These are phyloP conservation scores for Amiota mariae DNA, from an alignment of 2,888 invertebrate species.

Conservation along the genomic window DNA sequence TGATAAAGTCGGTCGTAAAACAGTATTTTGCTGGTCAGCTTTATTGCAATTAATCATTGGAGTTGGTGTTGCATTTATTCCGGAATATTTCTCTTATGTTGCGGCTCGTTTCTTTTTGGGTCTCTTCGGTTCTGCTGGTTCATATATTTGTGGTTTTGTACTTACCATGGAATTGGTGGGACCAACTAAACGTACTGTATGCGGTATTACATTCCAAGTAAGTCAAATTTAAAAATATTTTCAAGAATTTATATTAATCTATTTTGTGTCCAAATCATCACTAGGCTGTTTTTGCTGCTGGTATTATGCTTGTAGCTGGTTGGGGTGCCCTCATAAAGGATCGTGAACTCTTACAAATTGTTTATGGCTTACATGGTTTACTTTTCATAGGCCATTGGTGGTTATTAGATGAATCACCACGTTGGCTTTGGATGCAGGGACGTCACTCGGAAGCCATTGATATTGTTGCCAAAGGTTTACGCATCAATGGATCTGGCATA, in stretches of 20 bases:
- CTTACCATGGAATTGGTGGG: slow-evolving; percentile 89
- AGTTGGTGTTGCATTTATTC: slow-evolving; percentile 83
- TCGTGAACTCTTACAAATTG: slow-evolving; percentile 82
- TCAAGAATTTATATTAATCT: neutral
- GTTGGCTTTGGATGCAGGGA: slow-evolving; percentile 91
- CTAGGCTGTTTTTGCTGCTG: slow-evolving; percentile 84
- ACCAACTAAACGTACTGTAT: slow-evolving; percentile 83
- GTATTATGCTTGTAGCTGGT: slow-evolving; percentile 87
- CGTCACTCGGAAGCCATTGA: slow-evolving; percentile 81
- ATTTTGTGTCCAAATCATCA: slow-evolving; percentile 60
- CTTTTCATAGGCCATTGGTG: slow-evolving; percentile 87
- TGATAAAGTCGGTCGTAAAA: slow-evolving; percentile 86
- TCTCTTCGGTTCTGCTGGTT: slow-evolving; percentile 88
- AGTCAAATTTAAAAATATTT: slow-evolving; percentile 15
- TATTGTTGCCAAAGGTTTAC: slow-evolving; percentile 84
- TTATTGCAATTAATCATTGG: slow-evolving; percentile 82
- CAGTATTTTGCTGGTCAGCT: slow-evolving; percentile 85
- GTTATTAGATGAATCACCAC: slow-evolving; percentile 91
- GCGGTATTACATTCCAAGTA: slow-evolving; percentile 80
- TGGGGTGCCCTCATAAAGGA: slow-evolving; percentile 87
- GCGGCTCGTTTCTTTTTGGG: slow-evolving; percentile 82
- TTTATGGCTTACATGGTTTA: slow-evolving; percentile 84
- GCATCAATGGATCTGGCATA: slow-evolving; percentile 80
- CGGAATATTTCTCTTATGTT: slow-evolving; percentile 84
- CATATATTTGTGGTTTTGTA: slow-evolving; percentile 75